phyloP scores from a whole-genome alignment of 2,113 vertebrate genomes.

The Phocoena phocoena region DNA sequence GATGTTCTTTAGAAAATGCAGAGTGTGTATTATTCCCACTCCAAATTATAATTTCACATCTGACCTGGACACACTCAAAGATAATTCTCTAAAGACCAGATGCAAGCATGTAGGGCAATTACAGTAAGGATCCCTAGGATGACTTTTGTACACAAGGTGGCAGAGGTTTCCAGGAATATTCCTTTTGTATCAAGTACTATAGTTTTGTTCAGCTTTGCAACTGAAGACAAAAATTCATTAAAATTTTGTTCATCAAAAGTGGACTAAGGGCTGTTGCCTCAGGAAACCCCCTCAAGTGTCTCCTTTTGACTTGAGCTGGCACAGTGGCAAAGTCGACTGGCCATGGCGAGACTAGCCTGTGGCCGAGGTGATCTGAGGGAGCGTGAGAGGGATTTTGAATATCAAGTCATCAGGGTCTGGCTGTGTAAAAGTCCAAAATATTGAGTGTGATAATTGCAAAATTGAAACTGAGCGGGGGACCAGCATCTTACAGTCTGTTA shows the following conservation, averaged over 20 bases:
- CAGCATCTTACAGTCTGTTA: slow-evolving; percentile 91
- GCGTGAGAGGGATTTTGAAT: slow-evolving; percentile 83
- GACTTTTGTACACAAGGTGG: slow-evolving; percentile 64
- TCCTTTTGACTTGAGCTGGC: not conserved
- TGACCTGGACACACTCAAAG: not conserved
- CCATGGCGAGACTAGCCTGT: not conserved
- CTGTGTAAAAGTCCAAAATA: slow-evolving; percentile 89
- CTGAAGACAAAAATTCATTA: not conserved
- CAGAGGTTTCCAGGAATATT: slow-evolving; percentile 27
- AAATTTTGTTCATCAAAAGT: not conserved
- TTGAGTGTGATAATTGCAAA: slow-evolving; percentile 92
- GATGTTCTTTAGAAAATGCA: slow-evolving; percentile 52
- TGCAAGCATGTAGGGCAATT: not conserved
- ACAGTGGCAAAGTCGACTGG: not conserved
- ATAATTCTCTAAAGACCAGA: not conserved
- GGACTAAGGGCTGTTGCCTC: not conserved
- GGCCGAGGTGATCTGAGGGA: too few species aligned
- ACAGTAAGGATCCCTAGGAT: not conserved
- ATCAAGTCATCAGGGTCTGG: slow-evolving; percentile 89
- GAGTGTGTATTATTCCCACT: slow-evolving; percentile 57
- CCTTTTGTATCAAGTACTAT: not conserved
- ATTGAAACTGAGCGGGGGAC: slow-evolving; percentile 91
- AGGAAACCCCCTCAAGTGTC: not conserved
- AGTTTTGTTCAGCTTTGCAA: not conserved
- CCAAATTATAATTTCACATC: slow-evolving; percentile 4